Conservation (phyloP, 1,140 invertebrate species). For the Littorina saxatilis region DNA sequence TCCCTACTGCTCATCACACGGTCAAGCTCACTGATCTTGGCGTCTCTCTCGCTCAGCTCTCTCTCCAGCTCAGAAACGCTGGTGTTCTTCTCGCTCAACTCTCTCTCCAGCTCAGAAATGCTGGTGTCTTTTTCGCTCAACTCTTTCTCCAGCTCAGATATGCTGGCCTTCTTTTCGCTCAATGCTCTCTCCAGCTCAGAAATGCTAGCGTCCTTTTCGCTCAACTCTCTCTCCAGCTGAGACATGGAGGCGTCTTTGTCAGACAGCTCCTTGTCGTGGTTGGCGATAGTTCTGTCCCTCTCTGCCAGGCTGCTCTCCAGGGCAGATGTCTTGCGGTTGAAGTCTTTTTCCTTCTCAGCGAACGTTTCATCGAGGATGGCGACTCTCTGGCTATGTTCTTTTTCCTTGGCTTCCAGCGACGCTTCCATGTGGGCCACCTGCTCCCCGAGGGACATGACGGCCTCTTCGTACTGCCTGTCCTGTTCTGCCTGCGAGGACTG, state of each 20-base stretch:
- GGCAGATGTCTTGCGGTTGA: constrained; percentile 19
- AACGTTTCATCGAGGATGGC: constrained; percentile 38
- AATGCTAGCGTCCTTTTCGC: not conserved
- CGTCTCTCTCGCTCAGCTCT: constrained; percentile 13
- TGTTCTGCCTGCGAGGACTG: not conserved
- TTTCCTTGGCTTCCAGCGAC: constrained; percentile 11
- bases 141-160: constrained; percentile 25
- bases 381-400: constrained; percentile 32
- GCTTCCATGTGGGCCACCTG: constrained; percentile 8
- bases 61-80: constrained; percentile 52
- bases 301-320: constrained; percentile 12
- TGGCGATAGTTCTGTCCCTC: not conserved
- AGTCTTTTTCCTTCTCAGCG: constrained; percentile 44
- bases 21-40: not conserved
- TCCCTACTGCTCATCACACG: constrained; percentile 14
- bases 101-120: constrained; percentile 39
- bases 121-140: constrained; percentile 6
- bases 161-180: not conserved
- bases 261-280: not conserved
- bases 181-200: not conserved
- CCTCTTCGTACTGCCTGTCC: constrained; percentile 22
- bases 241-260: constrained; percentile 17
- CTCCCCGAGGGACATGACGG: not conserved
- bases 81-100: constrained; percentile 7
- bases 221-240: constrained; percentile 5